Base-by-base conservation (phyloP, 2,888 invertebrate genomes). In the Candidula unifasciata region DNA sequence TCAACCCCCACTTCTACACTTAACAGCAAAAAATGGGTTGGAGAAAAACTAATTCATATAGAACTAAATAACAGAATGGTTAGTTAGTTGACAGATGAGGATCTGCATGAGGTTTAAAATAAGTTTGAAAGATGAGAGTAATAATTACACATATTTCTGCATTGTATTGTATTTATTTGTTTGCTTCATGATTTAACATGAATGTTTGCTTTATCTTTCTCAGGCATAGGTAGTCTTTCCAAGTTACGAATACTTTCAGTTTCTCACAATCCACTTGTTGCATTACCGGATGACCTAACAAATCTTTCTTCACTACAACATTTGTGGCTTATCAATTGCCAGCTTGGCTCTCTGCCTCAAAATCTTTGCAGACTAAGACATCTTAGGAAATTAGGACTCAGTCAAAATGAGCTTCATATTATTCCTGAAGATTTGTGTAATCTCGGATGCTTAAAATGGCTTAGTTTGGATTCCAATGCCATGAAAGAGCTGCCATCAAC, bases 291-390 rank as follows among this genome's bases (percentile, higher is more conserved):
- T 52, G 91, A 92, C 69, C 87, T 93, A 30, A 91, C 92, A 37
- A 85, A 89, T n/a, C 84, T 93, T 77, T 80, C 81, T 18, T 86
- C 87, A 10, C 87, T 93, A n/a, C 86, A 87, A 44, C 89, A 92
- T 74, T 87, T 93, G 16, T 93, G 93, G 93, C 81, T 92, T 1
- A 90, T 89, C 8, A 88, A 91, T 69, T 91, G 91, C 85, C 90
- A 92, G 79, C 88, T 93, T 18, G 87, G 87, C 13, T 87, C 85
- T 74, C 66, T 93, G 35, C 93, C 93, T 5, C 80, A 88, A 77
- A 90, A 90, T 71, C 88, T 93, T 16, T 90, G 92, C 37, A 85
- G 88, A 16, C 86, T 93, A 21, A 87, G 83, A 80, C 84, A 88
- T 18, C 86, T 93, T 35, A 83, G 88, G 73, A 92, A 90, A 81